Conservation (phyloP, 2,113 vertebrate species). For the Archocentrus centrarchus region DNA sequence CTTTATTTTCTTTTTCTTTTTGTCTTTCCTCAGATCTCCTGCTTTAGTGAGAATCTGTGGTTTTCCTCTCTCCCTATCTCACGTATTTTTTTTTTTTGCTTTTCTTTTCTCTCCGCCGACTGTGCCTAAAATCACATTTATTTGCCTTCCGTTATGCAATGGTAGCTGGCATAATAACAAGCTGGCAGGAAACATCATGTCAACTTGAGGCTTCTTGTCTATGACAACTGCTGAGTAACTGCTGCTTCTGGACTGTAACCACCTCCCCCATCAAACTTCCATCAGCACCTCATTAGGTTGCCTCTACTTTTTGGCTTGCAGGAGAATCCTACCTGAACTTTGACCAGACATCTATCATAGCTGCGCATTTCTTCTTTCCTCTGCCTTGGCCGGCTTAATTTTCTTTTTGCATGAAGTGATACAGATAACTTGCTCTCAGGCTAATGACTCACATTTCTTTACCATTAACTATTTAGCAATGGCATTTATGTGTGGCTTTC, state of each 20-base stretch:
- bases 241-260: conserved; percentile 25
- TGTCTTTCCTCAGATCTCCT: background rate
- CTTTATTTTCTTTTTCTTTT: background rate
- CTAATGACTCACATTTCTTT: background rate
- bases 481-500: background rate
- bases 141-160: conserved; percentile 66
- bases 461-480: background rate
- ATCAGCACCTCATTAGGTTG: conserved; percentile 32
- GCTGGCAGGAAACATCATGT: conserved; percentile 69
- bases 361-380: background rate
- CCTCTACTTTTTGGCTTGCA: conserved; percentile 19
- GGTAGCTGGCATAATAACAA: conserved; percentile 62
- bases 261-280: background rate
- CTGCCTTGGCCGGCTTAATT: background rate
- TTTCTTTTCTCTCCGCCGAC: background rate
- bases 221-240: conserved; percentile 67
- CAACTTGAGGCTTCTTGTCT: conserved; percentile 62
- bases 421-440: background rate
- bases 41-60: background rate
- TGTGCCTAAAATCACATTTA: conserved; percentile 54
- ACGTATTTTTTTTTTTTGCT: background rate
- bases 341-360: conserved; percentile 11
- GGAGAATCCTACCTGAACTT: conserved; percentile 24
- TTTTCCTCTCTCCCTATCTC: background rate
- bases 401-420: background rate